Conservation (phyloP, 1,140 invertebrate genomes). For the Dolichoris vasculosae region DNA sequence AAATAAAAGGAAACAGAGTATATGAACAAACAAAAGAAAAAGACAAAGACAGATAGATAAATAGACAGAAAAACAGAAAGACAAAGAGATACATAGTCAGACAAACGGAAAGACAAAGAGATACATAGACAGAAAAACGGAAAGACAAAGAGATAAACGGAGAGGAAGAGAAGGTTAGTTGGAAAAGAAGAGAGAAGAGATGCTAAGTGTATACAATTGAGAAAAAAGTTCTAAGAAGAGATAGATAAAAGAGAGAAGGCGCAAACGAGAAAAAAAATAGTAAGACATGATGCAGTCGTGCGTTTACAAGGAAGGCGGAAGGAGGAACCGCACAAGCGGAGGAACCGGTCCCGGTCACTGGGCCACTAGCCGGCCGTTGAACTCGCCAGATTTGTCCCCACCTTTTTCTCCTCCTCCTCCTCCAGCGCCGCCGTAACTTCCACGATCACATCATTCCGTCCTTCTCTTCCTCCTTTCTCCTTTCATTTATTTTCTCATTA, state of each 20-base stretch:
- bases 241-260: too few species aligned
- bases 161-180: conserved; percentile 34
- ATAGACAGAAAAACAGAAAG: conserved; percentile 51
- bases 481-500: conserved; percentile 34
- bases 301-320: conserved; percentile 75
- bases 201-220: too few species aligned
- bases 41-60: too few species aligned
- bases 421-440: conserved; percentile 6
- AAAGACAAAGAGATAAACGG: conserved; percentile 41
- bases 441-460: conserved; percentile 3
- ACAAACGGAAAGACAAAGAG: conserved; percentile 35
- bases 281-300: conserved; percentile 70
- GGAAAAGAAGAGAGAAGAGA: conserved; percentile 40
- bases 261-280: too few species aligned
- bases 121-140: conserved; percentile 50
- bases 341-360: conserved; percentile 75
- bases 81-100: conserved; percentile 23
- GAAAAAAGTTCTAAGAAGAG: too few species aligned
- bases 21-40: too few species aligned
- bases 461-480: conserved; percentile 50
- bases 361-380: conserved; percentile 74
- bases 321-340: conserved; percentile 73
- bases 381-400: conserved; percentile 68
- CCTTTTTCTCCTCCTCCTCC: conserved; percentile 44
- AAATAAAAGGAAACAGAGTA: too few species aligned